phyloP scores from a whole-genome alignment of 2,797 vertebrate genomes.

The Todus mexicanus region DNA sequence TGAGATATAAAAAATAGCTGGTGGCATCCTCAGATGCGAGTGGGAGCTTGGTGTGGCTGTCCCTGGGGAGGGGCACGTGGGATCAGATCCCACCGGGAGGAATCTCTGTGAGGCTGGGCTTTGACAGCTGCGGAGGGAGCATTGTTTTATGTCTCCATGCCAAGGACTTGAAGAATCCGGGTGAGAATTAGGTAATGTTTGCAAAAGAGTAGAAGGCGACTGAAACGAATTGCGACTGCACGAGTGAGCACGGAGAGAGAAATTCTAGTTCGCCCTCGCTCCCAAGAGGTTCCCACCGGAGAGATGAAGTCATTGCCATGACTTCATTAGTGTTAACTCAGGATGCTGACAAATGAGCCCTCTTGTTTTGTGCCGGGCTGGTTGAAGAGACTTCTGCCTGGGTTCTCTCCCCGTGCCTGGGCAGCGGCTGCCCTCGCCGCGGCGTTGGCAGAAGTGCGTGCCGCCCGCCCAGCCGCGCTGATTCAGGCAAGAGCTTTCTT shows the following conservation, averaged over 20 bases:
- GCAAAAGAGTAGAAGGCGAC: neutral
- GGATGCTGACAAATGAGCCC: conserved; percentile 28
- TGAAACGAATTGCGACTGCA: neutral
- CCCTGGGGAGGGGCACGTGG: neutral
- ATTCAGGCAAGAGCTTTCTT: neutral
- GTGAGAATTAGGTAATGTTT: conserved; percentile 41
- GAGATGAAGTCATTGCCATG: conserved; percentile 46
- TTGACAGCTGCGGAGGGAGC: neutral
- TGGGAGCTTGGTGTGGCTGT: fast-evolving
- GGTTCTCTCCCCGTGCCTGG: fast-evolving
- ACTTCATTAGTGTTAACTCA: conserved; percentile 12
- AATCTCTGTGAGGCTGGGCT: neutral
- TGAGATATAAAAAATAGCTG: neutral
- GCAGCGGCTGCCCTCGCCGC: neutral
- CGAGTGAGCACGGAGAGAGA: neutral
- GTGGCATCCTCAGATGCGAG: neutral
- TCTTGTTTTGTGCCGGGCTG: neutral
- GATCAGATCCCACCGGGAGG: neutral
- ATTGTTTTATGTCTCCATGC: neutral
- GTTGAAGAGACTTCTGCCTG: neutral
- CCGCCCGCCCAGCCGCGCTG: neutral
- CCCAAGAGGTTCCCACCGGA: conserved; percentile 18
- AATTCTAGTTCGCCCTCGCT: neutral
- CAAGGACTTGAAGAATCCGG: neutral
- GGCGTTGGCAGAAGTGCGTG: neutral